phyloP scores from a whole-genome alignment of 2,113 vertebrate genomes.

The Charadrius vociferus region DNA sequence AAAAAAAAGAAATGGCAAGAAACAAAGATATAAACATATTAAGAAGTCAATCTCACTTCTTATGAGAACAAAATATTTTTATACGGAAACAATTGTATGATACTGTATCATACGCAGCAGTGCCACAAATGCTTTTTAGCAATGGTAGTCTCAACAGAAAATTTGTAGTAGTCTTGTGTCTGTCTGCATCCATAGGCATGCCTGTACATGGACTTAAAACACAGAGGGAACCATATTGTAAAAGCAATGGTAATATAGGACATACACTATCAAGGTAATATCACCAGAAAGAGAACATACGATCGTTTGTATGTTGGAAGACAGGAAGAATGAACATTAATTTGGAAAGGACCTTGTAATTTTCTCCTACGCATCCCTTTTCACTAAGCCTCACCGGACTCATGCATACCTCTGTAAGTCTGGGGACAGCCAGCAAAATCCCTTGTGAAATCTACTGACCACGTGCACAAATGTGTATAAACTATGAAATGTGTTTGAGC shows the following conservation, averaged over 20 bases:
- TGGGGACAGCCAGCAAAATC: background rate
- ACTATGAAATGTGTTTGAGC: background rate
- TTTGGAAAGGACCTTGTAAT: background rate
- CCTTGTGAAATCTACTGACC: background rate
- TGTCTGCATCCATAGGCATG: too few species aligned
- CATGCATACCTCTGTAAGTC: too few species aligned
- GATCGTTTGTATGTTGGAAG: background rate
- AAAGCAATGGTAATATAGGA: background rate
- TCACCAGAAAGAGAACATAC: background rate
- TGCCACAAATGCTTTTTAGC: background rate
- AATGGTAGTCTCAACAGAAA: background rate
- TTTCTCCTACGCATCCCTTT: background rate
- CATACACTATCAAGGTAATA: too few species aligned
- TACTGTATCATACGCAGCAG: too few species aligned
- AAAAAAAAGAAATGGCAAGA: background rate
- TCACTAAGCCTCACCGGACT: background rate
- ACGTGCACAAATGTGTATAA: background rate
- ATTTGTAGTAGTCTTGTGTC: fast-evolving
- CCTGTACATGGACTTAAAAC: background rate
- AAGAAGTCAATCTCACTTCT: background rate
- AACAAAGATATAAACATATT: background rate
- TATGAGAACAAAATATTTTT: background rate
- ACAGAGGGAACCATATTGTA: background rate
- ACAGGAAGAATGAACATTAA: background rate
- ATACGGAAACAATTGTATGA: background rate